A percentile compares a stretch with the other conserved stretches of the same genome.
phyloP scores from a whole-genome alignment of 2,888 invertebrate genomes.

The Odiellus spinosus region DNA sequence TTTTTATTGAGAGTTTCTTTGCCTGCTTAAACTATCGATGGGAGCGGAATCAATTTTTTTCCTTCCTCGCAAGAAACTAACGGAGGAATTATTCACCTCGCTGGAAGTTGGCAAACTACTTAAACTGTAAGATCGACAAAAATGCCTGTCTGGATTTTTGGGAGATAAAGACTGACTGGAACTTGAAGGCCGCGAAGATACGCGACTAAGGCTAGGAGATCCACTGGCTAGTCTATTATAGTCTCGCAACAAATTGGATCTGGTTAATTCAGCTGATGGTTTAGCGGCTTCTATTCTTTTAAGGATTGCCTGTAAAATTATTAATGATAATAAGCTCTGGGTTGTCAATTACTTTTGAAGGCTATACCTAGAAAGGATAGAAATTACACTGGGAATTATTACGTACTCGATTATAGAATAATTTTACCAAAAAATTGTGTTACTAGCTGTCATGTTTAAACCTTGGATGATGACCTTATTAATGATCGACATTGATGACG shows the following conservation, averaged over 20 bases:
- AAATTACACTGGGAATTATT: too few species aligned
- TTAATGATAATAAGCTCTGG: not conserved
- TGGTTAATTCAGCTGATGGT: conserved; percentile 13
- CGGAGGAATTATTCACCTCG: not conserved
- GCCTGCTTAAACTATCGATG: too few species aligned
- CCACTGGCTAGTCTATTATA: conserved; percentile 11
- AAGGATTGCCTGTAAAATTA: conserved; percentile 15
- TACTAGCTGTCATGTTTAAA: too few species aligned
- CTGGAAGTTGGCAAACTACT: not conserved
- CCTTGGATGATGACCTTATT: too few species aligned
- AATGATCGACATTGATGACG: not conserved
- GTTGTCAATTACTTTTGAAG: too few species aligned
- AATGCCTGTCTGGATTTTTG: not conserved
- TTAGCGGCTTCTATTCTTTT: conserved; percentile 19
- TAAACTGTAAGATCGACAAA: not conserved
- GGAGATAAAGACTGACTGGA: not conserved
- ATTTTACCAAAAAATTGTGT: too few species aligned
- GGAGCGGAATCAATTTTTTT: too few species aligned
- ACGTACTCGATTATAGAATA: too few species aligned
- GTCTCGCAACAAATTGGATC: conserved; percentile 12
- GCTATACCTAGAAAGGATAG: too few species aligned
- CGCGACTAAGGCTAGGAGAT: not conserved
- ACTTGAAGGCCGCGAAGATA: not conserved
- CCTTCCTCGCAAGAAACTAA: too few species aligned
- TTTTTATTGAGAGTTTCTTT: too few species aligned